These are phyloP conservation scores for Coregonus suidteri DNA, from an alignment of 2,797 vertebrate genomes.

Conservation along the genomic window DNA sequence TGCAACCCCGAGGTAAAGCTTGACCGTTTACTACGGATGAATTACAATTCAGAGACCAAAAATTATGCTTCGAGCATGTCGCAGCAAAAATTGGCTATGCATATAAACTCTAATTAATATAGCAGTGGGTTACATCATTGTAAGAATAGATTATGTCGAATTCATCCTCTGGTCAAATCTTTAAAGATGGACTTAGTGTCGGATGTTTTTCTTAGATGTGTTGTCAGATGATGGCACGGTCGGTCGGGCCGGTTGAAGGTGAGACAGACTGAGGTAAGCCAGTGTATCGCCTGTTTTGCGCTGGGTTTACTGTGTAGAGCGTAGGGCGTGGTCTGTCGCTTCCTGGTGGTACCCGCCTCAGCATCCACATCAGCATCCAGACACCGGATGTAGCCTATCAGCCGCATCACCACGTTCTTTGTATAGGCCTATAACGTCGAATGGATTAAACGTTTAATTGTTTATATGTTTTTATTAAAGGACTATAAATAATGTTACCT, in stretches of 20 bases:
- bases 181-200: conserved; percentile 6
- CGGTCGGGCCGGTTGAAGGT: conserved; percentile 68
- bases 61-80: conserved; percentile 56
- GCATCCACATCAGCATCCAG: conserved; percentile 54
- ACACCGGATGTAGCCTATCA: conserved; percentile 1
- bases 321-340: conserved; percentile 76
- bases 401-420: not conserved
- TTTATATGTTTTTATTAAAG: too few relatives aligned
- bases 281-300: not conserved
- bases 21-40: not conserved
- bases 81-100: conserved; percentile 58
- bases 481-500: too few relatives aligned
- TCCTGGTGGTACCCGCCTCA: conserved; percentile 60
- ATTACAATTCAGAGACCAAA: conserved; percentile 38
- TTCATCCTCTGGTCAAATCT: not conserved
- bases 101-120: conserved; percentile 35
- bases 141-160: conserved; percentile 8
- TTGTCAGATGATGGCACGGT: conserved; percentile 36
- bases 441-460: not conserved
- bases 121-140: conserved; percentile 58
- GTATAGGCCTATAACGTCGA: not conserved
- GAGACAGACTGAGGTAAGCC: conserved; percentile 63
- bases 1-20: conserved; percentile 18
- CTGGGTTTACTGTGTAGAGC: not conserved
- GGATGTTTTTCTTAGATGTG: not conserved